phyloP scores from a whole-genome alignment of 2,113 vertebrate species.

The Zonotrichia leucophrys region DNA sequence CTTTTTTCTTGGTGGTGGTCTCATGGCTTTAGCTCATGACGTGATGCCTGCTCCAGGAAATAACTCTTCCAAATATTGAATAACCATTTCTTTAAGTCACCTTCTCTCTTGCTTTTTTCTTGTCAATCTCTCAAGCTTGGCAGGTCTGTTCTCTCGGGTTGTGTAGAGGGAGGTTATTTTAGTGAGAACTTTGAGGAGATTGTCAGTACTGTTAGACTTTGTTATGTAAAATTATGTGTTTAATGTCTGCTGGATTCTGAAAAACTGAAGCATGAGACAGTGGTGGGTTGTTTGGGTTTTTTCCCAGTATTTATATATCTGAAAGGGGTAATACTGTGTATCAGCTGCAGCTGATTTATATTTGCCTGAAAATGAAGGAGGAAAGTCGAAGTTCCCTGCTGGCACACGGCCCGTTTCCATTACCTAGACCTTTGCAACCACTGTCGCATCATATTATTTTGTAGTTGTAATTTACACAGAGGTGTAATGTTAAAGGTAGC shows the following conservation, averaged over 20 bases:
- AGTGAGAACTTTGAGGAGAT: neutral
- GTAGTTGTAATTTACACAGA: neutral
- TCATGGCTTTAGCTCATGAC: neutral
- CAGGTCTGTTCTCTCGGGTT: neutral
- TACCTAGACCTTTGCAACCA: neutral
- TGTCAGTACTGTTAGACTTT: neutral
- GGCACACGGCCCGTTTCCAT: neutral
- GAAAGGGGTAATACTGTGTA: neutral
- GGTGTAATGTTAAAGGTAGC: neutral
- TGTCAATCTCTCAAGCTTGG: neutral
- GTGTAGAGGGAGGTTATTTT: neutral
- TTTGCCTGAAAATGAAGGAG: neutral
- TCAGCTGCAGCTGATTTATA: neutral
- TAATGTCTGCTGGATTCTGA: neutral
- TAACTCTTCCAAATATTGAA: neutral
- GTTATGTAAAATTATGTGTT: neutral
- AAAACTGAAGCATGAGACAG: neutral
- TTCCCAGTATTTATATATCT: neutral
- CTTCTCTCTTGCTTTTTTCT: neutral
- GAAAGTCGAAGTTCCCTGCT: neutral
- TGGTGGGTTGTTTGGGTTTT: neutral
- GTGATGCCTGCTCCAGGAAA: neutral
- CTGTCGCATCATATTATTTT: neutral
- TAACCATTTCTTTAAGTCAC: neutral
- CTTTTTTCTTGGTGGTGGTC: neutral